Evolutionary conservation across 2,797 vertebrate genomes (phyloP).

Genomic region (Ctenopoma multispine): DNA sequence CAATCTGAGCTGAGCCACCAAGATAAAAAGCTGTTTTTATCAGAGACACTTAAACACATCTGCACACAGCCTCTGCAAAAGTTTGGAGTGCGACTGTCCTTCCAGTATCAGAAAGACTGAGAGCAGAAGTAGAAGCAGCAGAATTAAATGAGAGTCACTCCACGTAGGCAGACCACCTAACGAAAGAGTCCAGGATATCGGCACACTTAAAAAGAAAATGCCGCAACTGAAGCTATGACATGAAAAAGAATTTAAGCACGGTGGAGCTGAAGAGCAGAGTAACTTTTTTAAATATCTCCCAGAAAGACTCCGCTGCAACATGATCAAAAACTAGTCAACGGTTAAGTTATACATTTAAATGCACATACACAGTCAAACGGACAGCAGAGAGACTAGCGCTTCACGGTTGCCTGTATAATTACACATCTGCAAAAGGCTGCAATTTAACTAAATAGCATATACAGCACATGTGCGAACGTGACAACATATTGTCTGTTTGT

Average conservation of each 20-base stretch:
- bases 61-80: conserved; percentile 11
- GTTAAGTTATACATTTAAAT: no score
- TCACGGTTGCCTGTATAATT: no score
- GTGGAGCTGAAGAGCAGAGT: background rate
- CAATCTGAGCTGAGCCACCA: conserved; percentile 1
- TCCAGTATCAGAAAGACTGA: conserved; percentile 15
- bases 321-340: no score
- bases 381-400: no score
- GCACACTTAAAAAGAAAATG: background rate
- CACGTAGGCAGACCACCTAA: background rate
- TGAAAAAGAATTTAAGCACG: background rate
- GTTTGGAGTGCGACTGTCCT: background rate
- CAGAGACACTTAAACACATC: conserved; percentile 57
- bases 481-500: no score
- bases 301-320: no score
- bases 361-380: no score
- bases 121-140: background rate
- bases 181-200: background rate
- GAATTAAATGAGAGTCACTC: background rate
- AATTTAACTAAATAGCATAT: no score
- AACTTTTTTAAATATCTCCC: no score
- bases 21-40: conserved; percentile 60
- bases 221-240: background rate
- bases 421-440: no score
- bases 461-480: no score